phyloP scores from a whole-genome alignment of 2,797 vertebrate genomes.

The Ispidina picta region DNA sequence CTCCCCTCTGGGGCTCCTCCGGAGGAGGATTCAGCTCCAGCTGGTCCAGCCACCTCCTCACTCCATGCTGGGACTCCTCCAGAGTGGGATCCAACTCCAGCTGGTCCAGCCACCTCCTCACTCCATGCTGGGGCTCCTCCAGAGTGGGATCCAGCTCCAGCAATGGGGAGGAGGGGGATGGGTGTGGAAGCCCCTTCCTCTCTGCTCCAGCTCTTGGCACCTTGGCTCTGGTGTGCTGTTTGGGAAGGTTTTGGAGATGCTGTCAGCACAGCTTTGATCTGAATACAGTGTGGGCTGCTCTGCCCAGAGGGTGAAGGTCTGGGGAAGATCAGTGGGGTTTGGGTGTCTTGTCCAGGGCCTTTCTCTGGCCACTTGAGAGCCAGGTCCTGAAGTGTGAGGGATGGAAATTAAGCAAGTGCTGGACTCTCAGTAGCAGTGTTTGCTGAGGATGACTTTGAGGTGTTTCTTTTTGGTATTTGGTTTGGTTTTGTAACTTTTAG shows the following conservation, averaged over 20 bases:
- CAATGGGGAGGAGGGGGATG: neutral
- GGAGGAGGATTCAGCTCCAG: no score
- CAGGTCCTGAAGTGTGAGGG: no score
- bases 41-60: neutral
- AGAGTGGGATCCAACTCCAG: no score
- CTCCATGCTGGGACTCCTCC: neutral
- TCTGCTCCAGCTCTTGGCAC: accelerated
- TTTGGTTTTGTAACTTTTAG: constrained; percentile 19
- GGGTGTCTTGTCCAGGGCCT: neutral
- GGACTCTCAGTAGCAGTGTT: neutral
- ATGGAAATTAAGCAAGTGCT: neutral
- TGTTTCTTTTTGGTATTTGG: neutral
- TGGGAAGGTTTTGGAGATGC: neutral
- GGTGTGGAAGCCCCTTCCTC: accelerated
- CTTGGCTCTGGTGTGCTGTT: neutral
- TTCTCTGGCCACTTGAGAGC: neutral
- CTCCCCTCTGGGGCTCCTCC: neutral
- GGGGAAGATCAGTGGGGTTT: accelerated
- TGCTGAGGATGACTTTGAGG: neutral
- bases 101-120: neutral
- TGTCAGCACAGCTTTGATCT: neutral
- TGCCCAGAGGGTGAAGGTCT: neutral
- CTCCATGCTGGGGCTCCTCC: accelerated
- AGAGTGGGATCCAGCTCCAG: neutral
- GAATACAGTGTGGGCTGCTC: neutral